Base-by-base conservation (phyloP, 2,797 vertebrate species). In the Astyanax mexicanus region DNA sequence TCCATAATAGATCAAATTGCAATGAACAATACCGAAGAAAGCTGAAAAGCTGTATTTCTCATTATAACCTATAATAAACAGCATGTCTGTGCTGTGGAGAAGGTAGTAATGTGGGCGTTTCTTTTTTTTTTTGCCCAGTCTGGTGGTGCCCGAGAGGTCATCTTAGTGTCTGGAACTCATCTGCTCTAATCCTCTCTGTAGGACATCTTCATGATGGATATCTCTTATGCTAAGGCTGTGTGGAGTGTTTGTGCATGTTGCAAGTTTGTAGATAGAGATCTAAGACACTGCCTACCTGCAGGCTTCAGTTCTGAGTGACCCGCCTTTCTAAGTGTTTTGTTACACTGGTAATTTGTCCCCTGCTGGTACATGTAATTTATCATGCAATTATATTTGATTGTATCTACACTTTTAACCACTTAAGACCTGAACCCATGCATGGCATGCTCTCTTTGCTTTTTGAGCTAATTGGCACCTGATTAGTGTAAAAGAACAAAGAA, bases 1-100 rank as follows among this genome's bases (percentile, higher is more conserved):
- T 79, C 88, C 84, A 85, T 35, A 81, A 23, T 21, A 80, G 37
- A 75, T 74, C 17, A 25, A 71, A 72, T 84, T 72, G 7, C 25
- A n/a, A 29, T 19, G 44, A 21, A 44, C 17, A n/a, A 55, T 35
- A 49, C 42, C n/a, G n/a, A n/a, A n/a, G n/a, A n/a, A 55, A 54
- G 62, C 51, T 57, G 64, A 58, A 47, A 58, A 47, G 32, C 27
- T 82, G 77, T 17, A 83, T 83, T 82, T 85, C 78, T 84, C 55
- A 57, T 82, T 79, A 84, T 51, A 35, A 42, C 67, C 68, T 74
- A 25, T 54, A 6, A 44, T 47, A 19, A 62, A 61, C 67, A 47
- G 42, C 40, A 75, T 60, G 65, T 29, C 13, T 21, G 4, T 54
- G 11, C 58, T 19, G 13, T 37, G 15, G 47, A 54, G 47, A 51